phyloP scores from a whole-genome alignment of 2,888 invertebrate genomes.

The Megalurothrips usitatus region DNA sequence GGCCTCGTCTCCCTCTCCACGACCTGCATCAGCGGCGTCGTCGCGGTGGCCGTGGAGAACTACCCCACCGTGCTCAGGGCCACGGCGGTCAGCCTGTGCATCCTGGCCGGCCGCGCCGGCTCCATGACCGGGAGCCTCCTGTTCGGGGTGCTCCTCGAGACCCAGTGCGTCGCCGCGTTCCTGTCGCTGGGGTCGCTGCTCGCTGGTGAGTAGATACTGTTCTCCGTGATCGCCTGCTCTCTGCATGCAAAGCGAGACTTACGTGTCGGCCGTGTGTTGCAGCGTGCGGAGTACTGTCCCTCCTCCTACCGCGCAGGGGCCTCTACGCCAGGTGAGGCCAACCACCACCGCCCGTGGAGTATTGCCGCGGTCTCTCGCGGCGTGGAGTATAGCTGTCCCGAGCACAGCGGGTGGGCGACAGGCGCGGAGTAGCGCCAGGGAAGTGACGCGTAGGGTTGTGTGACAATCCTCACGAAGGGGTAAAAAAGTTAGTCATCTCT shows the following conservation, averaged over 20 bases:
- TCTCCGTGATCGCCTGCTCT: neutral
- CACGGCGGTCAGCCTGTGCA: constrained; percentile 30
- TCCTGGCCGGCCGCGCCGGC: constrained; percentile 29
- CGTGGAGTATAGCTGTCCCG: too few species aligned
- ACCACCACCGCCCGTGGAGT: neutral
- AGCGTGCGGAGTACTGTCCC: neutral
- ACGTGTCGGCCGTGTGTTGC: neutral
- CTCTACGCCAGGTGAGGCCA: neutral
- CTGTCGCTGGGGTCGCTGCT: neutral
- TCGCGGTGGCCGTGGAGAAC: constrained; percentile 33
- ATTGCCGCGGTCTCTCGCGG: too few species aligned
- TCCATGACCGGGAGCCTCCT: constrained; percentile 27
- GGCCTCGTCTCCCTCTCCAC: constrained; percentile 30
- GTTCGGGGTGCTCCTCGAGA: constrained; percentile 30
- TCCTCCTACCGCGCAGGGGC: neutral
- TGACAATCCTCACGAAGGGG: too few species aligned
- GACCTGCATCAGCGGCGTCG: constrained; percentile 34
- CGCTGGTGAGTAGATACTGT: neutral
- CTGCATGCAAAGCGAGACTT: neutral
- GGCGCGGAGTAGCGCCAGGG: too few species aligned
- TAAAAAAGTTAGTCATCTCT: too few species aligned
- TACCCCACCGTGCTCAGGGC: constrained; percentile 36
- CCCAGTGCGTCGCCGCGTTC: constrained; percentile 26
- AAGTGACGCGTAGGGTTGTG: too few species aligned
- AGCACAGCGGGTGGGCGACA: too few species aligned